Conservation (phyloP, 2,797 vertebrate species). For the Sebastes kiyomatsui region DNA sequence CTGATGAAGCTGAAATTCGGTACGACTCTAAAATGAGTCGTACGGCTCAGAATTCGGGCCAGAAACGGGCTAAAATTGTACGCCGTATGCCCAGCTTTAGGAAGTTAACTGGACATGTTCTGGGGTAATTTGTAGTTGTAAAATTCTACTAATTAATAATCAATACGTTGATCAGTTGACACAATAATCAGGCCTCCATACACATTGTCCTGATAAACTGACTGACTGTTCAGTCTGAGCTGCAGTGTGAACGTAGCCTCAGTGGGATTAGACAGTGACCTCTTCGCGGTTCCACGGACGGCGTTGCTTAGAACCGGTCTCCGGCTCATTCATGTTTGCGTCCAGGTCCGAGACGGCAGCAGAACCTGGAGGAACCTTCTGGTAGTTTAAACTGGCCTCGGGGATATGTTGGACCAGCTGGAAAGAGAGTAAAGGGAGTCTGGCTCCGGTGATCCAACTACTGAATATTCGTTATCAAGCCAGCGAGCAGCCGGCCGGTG, state of each 20-base stretch:
- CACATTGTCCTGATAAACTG: too few species aligned
- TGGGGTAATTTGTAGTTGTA: neutral
- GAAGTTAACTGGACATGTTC: neutral
- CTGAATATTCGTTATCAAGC: slow-evolving; percentile 11
- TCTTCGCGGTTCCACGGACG: slow-evolving; percentile 88
- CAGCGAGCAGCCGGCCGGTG: slow-evolving; percentile 2
- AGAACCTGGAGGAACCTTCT: slow-evolving; percentile 94
- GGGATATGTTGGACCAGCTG: slow-evolving; percentile 96
- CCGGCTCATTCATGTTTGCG: slow-evolving; percentile 92
- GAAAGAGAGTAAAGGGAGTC: slow-evolving; percentile 67
- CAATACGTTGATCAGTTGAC: neutral
- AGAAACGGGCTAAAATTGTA: too few species aligned
- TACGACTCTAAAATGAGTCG: too few species aligned
- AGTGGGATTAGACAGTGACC: slow-evolving; percentile 60
- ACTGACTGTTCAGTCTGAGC: neutral
- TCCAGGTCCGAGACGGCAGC: slow-evolving; percentile 86
- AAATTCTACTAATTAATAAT: neutral
- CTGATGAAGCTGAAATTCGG: too few species aligned
- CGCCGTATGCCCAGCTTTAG: too few species aligned
- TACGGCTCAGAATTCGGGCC: too few species aligned
- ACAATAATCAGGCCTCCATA: neutral
- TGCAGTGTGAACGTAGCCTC: slow-evolving; percentile 55
- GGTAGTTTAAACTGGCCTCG: slow-evolving; percentile 97
- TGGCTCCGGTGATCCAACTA: slow-evolving; percentile 32
- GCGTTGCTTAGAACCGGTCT: slow-evolving; percentile 74